Evolutionary conservation across 2,888 invertebrate genomes (phyloP), one percentile per base, ranked within the genome.

Genomic region (Acleris literana): DNA sequence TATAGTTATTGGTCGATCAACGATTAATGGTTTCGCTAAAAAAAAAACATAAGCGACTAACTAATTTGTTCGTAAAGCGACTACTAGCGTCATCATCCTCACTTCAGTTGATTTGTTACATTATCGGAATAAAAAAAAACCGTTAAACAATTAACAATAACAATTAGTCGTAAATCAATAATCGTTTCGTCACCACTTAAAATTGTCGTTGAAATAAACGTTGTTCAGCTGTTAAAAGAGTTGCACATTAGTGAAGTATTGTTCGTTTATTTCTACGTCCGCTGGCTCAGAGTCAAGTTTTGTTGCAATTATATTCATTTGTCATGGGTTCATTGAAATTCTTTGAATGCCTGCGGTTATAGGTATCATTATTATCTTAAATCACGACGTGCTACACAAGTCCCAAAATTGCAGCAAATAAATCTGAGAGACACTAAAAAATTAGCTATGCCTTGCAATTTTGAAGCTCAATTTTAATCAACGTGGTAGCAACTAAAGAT

Each of bases 271-370:
- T 59, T 33, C 25, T 49, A 64, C 59, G 49, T 64, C 58, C 46
- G 43, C 60, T 68, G 63, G 63, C 63, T 59, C 59, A 33, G 53
- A 69, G 64, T 63, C 69, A 69, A 59, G 74, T 89, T 90, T 71
- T 72, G 83, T 91, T 90, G 90, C 89, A 86, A 87, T 85, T 83
- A 83, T 82, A 83, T 88, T 90, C 70, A 87, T 90, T 91, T 89
- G 76, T 83, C 73, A 85, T 79, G 78, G 90, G 88, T 90, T 89
- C 78, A 78, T 89, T 75, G 72, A 79, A 82, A 80, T 79, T 78
- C 80, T 83, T 82, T 83, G 80, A 81, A 79, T 58, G 49, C 59
- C n/a, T 39, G 51, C 39, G 44, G 49, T 43, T 53, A 52, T 54
- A 33, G 44, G n/a, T 22, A 20, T 54, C 13, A 64, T 48, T 54